phyloP scores from a whole-genome alignment of 2,113 vertebrate genomes.

The Tyto alba region DNA sequence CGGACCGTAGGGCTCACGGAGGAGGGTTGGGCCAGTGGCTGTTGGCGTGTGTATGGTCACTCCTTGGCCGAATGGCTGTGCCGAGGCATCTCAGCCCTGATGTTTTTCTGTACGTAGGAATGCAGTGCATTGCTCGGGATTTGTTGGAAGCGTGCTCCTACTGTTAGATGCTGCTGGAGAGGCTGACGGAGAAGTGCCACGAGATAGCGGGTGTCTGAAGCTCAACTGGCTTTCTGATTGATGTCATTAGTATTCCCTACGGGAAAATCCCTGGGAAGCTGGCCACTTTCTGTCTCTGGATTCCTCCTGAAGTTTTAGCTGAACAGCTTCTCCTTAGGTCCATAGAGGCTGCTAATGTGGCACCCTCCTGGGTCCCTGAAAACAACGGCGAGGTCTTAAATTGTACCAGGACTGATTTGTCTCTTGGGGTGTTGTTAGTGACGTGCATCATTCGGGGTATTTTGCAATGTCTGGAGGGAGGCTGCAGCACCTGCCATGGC shows the following conservation, averaged over 20 bases:
- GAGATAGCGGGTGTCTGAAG: neutral
- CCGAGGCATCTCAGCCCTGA: neutral
- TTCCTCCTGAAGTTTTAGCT: neutral
- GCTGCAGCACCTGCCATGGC: neutral
- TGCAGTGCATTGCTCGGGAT: neutral
- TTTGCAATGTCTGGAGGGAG: neutral
- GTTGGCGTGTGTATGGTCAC: rapidly evolving
- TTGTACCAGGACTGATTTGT: neutral
- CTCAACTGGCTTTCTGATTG: neutral
- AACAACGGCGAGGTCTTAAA: neutral
- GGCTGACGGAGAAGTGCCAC: neutral
- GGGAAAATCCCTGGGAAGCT: neutral
- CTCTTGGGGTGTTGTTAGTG: rapidly evolving
- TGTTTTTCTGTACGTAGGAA: neutral
- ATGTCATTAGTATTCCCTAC: neutral
- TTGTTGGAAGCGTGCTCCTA: neutral
- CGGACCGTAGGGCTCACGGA: rapidly evolving
- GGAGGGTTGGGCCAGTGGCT: neutral
- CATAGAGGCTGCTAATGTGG: neutral
- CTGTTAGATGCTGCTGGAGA: neutral
- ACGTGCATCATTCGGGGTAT: neutral
- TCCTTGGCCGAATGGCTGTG: neutral
- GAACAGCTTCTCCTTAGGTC: neutral
- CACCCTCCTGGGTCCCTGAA: neutral
- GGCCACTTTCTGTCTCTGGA: neutral